Conservation (phyloP, 2,888 invertebrate species). For the Apoderus coryli region DNA sequence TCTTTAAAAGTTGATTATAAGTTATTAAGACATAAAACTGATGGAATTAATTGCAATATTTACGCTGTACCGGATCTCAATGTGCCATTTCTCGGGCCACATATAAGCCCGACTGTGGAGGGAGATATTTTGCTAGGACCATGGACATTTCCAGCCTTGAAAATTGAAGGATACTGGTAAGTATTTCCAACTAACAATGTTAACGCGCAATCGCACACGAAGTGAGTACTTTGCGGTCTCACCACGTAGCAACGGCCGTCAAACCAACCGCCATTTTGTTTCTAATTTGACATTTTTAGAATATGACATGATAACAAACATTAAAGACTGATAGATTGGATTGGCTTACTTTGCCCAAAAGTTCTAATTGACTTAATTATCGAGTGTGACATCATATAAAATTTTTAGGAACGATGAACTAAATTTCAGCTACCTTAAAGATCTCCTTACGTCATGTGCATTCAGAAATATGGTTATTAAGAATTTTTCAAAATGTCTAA, state of each 20-base stretch:
- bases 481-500: conserved; percentile 61
- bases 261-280: too few species aligned
- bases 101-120: conserved; percentile 88
- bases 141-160: conserved; percentile 84
- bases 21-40: conserved; percentile 54
- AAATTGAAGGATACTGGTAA: conserved; percentile 81
- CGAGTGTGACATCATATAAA: not conserved
- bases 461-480: conserved; percentile 67
- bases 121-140: conserved; percentile 83
- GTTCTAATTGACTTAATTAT: too few species aligned
- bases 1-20: conserved; percentile 93
- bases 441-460: conserved; percentile 51
- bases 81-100: conserved; percentile 91
- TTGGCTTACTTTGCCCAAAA: too few species aligned
- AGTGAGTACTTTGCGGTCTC: too few species aligned
- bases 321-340: too few species aligned
- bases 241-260: too few species aligned
- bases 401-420: conserved; percentile 35
- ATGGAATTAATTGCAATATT: conserved; percentile 75
- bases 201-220: too few species aligned
- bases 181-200: not conserved
- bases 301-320: too few species aligned
- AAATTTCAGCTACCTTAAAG: conserved; percentile 50
- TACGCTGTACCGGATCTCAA: conserved; percentile 96
- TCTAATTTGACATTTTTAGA: conserved; percentile 1